Evolutionary conservation across 2,113 vertebrate species (phyloP).

Genomic region (Conger conger): DNA sequence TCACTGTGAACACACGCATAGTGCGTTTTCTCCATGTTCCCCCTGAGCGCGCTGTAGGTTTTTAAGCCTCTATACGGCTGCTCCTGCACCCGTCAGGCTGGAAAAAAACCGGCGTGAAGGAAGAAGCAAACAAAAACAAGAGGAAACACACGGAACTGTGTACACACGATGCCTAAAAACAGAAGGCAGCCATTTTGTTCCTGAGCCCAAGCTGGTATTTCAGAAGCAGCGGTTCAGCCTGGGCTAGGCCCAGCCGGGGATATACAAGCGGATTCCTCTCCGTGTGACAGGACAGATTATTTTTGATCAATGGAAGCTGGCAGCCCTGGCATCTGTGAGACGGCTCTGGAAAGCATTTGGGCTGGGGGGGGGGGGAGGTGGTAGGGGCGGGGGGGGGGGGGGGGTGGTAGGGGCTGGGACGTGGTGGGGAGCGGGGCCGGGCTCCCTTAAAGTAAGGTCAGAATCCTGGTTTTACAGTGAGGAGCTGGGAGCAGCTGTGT

Average conservation of each 20-base stretch:
- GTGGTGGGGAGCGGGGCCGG: too few species aligned
- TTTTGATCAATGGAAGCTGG: conserved; percentile 63
- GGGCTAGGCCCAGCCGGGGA: conserved; percentile 40
- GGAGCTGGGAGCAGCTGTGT: conserved; percentile 68
- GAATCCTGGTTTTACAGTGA: conserved; percentile 71
- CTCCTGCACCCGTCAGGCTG: not conserved
- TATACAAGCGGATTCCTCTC: conserved; percentile 58
- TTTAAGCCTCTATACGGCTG: not conserved
- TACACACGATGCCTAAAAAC: not conserved
- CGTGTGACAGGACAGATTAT: conserved; percentile 57
- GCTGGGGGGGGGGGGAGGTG: conserved; percentile 55
- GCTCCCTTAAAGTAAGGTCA: conserved; percentile 69
- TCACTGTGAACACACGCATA: not conserved
- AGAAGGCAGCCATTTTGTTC: not conserved
- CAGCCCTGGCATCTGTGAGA: conserved; percentile 58
- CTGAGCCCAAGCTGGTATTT: conserved; percentile 43
- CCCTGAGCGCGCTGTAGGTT: conserved; percentile 4
- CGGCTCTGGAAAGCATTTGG: conserved; percentile 68
- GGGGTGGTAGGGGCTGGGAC: conserved; percentile 42
- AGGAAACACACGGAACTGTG: not conserved
- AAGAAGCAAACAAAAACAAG: not conserved
- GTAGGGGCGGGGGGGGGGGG: conserved; percentile 52
- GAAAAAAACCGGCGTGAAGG: not conserved
- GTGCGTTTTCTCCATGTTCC: not conserved
- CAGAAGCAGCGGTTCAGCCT: conserved; percentile 51